Conservation (phyloP, 2,888 invertebrate genomes). For the Leptinotarsa rubiginosa region DNA sequence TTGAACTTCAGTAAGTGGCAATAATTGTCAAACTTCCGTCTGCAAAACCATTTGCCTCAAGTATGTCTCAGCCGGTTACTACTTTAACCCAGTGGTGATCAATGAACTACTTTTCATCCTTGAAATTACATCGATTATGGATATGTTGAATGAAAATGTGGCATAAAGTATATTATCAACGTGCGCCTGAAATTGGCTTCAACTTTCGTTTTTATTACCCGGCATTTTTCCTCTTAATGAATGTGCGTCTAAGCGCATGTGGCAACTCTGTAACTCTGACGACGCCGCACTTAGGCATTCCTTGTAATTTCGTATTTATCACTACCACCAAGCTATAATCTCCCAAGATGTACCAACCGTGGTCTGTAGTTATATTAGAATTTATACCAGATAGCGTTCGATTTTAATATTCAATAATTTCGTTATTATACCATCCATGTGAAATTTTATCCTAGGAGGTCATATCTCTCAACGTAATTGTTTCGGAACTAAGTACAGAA, state of each 20-base stretch:
- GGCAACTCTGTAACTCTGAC: constrained; percentile 27
- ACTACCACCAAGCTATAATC: constrained; percentile 42
- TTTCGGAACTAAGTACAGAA: constrained; percentile 16
- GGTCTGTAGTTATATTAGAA: constrained; percentile 38
- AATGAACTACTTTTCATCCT: too few relatives aligned
- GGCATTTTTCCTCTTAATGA: background rate
- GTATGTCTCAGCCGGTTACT: too few relatives aligned
- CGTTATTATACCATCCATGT: constrained; percentile 24
- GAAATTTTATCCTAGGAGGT: constrained; percentile 17
- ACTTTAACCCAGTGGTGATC: too few relatives aligned
- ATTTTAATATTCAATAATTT: constrained; percentile 40
- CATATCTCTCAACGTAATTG: constrained; percentile 18
- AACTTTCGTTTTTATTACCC: background rate
- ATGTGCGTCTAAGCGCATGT: background rate
- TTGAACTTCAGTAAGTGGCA: too few relatives aligned
- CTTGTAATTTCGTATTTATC: constrained; percentile 52
- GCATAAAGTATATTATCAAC: too few relatives aligned
- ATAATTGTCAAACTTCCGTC: too few relatives aligned
- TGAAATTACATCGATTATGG: too few relatives aligned
- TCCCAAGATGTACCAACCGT: constrained; percentile 31
- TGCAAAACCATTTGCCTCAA: too few relatives aligned
- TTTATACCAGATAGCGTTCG: constrained; percentile 32
- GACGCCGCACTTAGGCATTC: constrained; percentile 46
- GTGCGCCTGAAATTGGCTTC: too few relatives aligned
- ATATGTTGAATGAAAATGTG: too few relatives aligned